Evolutionary conservation across 2,797 vertebrate species (phyloP).

Genomic region (Chromis chromis): DNA sequence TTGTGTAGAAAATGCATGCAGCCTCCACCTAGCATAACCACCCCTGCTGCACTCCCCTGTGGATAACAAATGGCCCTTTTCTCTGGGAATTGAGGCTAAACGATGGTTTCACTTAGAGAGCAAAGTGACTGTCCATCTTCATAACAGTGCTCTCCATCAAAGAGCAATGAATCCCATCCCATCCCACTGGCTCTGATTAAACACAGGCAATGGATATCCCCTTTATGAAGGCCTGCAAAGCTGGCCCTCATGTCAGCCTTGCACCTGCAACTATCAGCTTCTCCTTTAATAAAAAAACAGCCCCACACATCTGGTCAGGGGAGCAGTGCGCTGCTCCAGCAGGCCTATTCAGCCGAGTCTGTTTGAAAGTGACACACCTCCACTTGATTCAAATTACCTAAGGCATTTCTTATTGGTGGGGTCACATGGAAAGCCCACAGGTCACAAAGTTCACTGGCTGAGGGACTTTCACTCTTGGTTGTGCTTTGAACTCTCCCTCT

Average conservation of each 20-base stretch:
- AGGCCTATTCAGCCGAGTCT: slow-evolving; percentile 60
- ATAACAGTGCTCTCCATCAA: slow-evolving; percentile 91
- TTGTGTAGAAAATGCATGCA: slow-evolving; percentile 86
- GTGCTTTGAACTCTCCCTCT: slow-evolving; percentile 69
- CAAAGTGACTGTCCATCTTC: slow-evolving; percentile 91
- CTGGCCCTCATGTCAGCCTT: slow-evolving; percentile 82
- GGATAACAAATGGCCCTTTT: slow-evolving; percentile 89
- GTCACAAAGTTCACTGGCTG: slow-evolving; percentile 76
- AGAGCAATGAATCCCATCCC: slow-evolving; percentile 95
- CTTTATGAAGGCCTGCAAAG: slow-evolving; percentile 77
- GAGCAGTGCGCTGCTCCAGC: slow-evolving; percentile 52
- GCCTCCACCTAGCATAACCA: slow-evolving; percentile 82
- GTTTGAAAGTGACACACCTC: slow-evolving; percentile 82
- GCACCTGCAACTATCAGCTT: slow-evolving; percentile 91
- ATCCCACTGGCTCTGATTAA: slow-evolving; percentile 94
- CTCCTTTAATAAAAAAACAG: slow-evolving; percentile 82
- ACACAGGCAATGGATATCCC: slow-evolving; percentile 88
- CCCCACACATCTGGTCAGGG: slow-evolving; percentile 86
- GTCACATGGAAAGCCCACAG: slow-evolving; percentile 76
- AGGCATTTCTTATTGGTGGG: slow-evolving; percentile 85
- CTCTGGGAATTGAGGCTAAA: slow-evolving; percentile 88
- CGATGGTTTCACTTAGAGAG: slow-evolving; percentile 90
- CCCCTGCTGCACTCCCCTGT: slow-evolving; percentile 83
- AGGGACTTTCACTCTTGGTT: slow-evolving; percentile 68
- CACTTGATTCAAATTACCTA: slow-evolving; percentile 87